A percentile compares a stretch with the other conserved stretches of the same genome.
phyloP scores from a whole-genome alignment of 2,113 vertebrate genomes.

The Antechinus flavipes region DNA sequence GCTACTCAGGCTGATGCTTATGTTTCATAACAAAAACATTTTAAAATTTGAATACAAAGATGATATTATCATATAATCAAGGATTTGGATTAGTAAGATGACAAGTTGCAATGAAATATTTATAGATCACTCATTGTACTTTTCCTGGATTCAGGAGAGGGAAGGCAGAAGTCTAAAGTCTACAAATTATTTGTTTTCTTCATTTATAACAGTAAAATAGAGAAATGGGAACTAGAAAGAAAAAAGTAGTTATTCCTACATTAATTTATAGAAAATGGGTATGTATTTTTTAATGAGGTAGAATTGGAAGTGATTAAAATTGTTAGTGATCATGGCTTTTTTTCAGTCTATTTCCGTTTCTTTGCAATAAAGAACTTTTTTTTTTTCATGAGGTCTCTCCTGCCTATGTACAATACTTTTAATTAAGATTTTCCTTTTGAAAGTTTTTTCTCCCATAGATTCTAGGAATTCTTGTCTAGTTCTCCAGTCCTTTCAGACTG shows the following conservation, averaged over 20 bases:
- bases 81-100: background rate
- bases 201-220: background rate
- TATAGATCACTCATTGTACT: background rate
- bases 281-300: background rate
- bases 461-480: background rate
- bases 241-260: background rate
- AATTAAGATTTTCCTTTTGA: background rate
- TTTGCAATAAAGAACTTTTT: background rate
- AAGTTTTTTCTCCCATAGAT: background rate
- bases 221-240: background rate
- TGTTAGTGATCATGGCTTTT: background rate
- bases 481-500: background rate
- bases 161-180: background rate
- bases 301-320: background rate
- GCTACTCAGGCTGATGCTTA: background rate
- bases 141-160: background rate
- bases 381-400: background rate
- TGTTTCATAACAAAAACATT: background rate
- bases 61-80: background rate
- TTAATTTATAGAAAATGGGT: background rate
- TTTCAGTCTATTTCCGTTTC: background rate
- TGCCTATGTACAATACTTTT: background rate
- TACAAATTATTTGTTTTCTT: background rate
- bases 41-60: background rate
- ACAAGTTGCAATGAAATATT: background rate